phyloP scores from a whole-genome alignment of 2,797 vertebrate species.

The Paedocypris micromegethes region DNA sequence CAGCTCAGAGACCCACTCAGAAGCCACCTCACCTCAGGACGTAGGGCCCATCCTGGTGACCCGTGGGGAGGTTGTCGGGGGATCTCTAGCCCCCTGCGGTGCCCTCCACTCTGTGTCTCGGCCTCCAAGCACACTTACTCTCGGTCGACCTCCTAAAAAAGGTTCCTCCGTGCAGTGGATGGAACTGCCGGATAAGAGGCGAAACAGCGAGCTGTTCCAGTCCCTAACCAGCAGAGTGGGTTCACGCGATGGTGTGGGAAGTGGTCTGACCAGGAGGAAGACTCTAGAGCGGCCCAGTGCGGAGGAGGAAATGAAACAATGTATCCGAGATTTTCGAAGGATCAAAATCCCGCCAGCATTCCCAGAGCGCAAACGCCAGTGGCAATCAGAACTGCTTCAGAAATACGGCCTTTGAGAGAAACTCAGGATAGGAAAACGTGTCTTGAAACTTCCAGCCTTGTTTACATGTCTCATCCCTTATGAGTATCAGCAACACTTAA shows the following conservation, averaged over 20 bases:
- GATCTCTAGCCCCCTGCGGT: constrained; percentile 50
- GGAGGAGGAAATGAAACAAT: constrained; percentile 86
- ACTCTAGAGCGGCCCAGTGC: constrained; percentile 76
- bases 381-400: constrained; percentile 84
- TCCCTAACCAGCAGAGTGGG: constrained; percentile 71
- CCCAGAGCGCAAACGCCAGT: constrained; percentile 80
- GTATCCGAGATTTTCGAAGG: constrained; percentile 83
- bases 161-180: constrained; percentile 77
- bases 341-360: constrained; percentile 83
- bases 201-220: constrained; percentile 88
- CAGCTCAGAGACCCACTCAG: constrained; percentile 82
- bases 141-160: constrained; percentile 80
- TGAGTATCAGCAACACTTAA: too few relatives aligned
- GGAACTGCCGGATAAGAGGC: constrained; percentile 77
- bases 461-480: neutral
- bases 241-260: constrained; percentile 66
- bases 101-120: constrained; percentile 66
- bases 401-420: constrained; percentile 76
- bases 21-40: constrained; percentile 79
- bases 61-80: constrained; percentile 42
- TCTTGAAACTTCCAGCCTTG: neutral
- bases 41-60: constrained; percentile 51
- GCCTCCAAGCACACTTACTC: constrained; percentile 76
- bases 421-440: constrained; percentile 1
- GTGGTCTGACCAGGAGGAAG: constrained; percentile 80